A percentile compares a stretch with the other conserved stretches of the same genome.
Evolutionary conservation across 2,797 vertebrate genomes (phyloP).

Genomic region (Sebastes flavidus): DNA sequence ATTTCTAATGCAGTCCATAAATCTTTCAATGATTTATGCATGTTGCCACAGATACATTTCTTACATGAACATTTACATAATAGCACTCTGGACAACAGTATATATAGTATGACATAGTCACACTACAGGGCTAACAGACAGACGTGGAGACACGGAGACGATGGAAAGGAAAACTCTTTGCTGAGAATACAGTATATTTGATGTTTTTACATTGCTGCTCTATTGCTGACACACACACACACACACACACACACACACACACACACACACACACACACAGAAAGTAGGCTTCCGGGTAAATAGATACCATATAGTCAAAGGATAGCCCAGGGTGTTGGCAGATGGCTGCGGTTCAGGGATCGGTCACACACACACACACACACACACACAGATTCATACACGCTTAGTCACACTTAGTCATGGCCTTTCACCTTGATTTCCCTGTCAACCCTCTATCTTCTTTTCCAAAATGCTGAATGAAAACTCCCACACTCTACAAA

Average conservation of each 20-base stretch:
- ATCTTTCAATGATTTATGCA: not conserved
- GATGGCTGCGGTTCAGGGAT: conserved; percentile 66
- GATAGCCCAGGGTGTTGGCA: conserved; percentile 67
- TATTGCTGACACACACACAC: too few species aligned
- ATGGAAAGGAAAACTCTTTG: not conserved
- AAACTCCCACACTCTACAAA: conserved; percentile 21
- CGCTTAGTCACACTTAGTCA: conserved; percentile 38
- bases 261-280: conserved; percentile 26
- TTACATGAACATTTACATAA: not conserved
- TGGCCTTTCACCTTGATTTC: conserved; percentile 19
- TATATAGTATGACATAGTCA: not conserved
- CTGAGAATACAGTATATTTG: conserved; percentile 35
- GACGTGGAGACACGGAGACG: not conserved
- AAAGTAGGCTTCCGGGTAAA: conserved; percentile 46
- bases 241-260: conserved; percentile 23
- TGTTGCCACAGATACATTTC: not conserved
- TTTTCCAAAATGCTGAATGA: conserved; percentile 10
- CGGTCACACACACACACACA: conserved; percentile 43
- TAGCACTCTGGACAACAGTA: not conserved
- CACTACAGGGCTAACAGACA: not conserved
- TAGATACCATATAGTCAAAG: conserved; percentile 53
- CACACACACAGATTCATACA: conserved; percentile 16
- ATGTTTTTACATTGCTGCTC: conserved; percentile 37
- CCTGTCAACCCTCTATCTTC: conserved; percentile 7
- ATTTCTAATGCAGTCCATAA: not conserved